Conservation (phyloP, 1,140 invertebrate species). For the Heliconius hewitsoni region DNA sequence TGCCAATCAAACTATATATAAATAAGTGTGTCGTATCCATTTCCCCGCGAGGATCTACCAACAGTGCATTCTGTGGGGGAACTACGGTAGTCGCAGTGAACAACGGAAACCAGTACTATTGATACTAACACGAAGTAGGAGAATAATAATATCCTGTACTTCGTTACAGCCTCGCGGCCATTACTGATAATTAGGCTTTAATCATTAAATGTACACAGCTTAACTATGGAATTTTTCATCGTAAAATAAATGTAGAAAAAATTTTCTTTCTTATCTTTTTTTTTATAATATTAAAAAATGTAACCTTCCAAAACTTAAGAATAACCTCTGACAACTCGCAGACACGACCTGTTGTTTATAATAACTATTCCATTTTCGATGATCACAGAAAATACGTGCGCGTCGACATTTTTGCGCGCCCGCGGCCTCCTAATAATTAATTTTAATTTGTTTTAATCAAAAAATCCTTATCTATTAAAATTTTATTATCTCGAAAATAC, state of each 20-base stretch:
- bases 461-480: slow-evolving; percentile 63
- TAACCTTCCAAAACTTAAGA: slow-evolving; percentile 64
- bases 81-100: slow-evolving; percentile 45
- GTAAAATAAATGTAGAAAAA: slow-evolving; percentile 79
- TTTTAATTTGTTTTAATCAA: slow-evolving; percentile 49
- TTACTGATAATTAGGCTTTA: slow-evolving; percentile 70
- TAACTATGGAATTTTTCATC: slow-evolving; percentile 76
- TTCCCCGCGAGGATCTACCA: slow-evolving; percentile 51
- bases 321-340: slow-evolving; percentile 34
- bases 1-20: slow-evolving; percentile 69
- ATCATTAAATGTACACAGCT: slow-evolving; percentile 76
- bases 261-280: slow-evolving; percentile 54
- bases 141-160: slow-evolving; percentile 37
- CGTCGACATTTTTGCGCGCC: slow-evolving; percentile 43
- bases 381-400: slow-evolving; percentile 69
- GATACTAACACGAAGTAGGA: slow-evolving; percentile 54
- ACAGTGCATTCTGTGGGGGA: slow-evolving; percentile 61
- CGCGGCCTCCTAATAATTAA: slow-evolving; percentile 43
- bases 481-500: slow-evolving; percentile 69
- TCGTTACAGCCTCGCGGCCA: slow-evolving; percentile 45
- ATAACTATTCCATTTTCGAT: slow-evolving; percentile 69
- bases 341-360: slow-evolving; percentile 51
- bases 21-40: slow-evolving; percentile 62
- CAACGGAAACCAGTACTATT: slow-evolving; percentile 70
- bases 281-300: slow-evolving; percentile 71